phyloP scores from a whole-genome alignment of 2,113 vertebrate genomes.

The Microcebus lehilahytsara region DNA sequence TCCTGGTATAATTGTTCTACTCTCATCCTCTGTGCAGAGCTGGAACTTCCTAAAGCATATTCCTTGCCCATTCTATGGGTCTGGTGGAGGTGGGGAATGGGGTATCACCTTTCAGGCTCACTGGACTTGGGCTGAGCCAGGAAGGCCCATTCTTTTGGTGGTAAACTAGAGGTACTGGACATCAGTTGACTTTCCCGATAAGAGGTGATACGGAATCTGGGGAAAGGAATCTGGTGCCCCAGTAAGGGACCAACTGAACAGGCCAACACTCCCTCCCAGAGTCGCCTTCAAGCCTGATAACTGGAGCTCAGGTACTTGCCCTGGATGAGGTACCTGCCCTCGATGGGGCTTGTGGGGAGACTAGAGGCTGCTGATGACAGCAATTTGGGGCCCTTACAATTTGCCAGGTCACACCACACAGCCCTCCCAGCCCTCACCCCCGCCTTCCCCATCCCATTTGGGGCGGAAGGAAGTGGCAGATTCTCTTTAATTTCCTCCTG shows the following conservation, averaged over 20 bases:
- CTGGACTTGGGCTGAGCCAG: background rate
- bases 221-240: background rate
- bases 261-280: no score
- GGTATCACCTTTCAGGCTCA: background rate
- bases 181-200: background rate
- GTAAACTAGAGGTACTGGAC: background rate
- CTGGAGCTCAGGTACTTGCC: background rate
- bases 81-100: background rate
- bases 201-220: background rate
- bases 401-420: background rate
- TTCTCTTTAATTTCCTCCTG: conserved; percentile 86
- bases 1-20: conserved; percentile 1
- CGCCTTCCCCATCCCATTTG: background rate
- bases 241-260: background rate
- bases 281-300: background rate
- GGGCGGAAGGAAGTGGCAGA: conserved; percentile 83
- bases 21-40: background rate
- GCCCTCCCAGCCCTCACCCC: background rate
- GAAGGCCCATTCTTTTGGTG: background rate
- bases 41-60: background rate
- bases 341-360: background rate
- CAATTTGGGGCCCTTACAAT: conserved; percentile 8
- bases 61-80: background rate
- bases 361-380: background rate
- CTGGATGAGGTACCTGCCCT: background rate